These are phyloP conservation scores for Eulemur macaco DNA, from an alignment of 2,113 vertebrate species.

Conservation along the genomic window DNA sequence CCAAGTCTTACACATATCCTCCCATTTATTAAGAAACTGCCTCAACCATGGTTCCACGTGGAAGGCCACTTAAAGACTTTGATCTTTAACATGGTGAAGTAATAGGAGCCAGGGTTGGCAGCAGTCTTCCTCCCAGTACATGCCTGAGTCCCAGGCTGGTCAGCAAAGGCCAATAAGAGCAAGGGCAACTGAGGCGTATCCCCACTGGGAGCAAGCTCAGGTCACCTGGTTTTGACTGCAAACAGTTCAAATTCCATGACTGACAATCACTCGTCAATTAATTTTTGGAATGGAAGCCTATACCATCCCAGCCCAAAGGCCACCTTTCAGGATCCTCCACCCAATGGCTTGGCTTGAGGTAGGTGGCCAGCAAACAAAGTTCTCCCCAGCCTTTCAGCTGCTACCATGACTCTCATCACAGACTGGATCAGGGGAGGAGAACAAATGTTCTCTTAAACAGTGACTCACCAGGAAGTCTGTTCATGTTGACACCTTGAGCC, in stretches of 20 bases:
- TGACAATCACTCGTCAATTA: slow-evolving; percentile 26
- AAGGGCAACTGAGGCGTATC: slow-evolving; percentile 58
- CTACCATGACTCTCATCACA: slow-evolving; percentile 33
- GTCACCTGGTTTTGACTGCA: slow-evolving; percentile 49
- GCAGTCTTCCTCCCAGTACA: background rate
- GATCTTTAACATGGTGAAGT: slow-evolving; percentile 53
- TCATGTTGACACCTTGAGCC: slow-evolving; percentile 99
- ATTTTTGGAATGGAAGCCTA: slow-evolving; percentile 40
- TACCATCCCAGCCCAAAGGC: background rate
- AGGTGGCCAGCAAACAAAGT: slow-evolving; percentile 15
- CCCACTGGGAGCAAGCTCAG: slow-evolving; percentile 32
- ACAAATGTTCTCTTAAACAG: slow-evolving; percentile 65
- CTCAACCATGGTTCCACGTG: background rate
- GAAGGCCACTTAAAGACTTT: slow-evolving; percentile 57
- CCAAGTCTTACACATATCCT: background rate
- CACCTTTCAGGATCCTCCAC: slow-evolving; percentile 29
- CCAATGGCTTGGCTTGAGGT: background rate
- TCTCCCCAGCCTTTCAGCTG: background rate
- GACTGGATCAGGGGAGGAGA: slow-evolving; percentile 29
- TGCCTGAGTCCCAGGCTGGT: background rate
- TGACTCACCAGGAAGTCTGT: slow-evolving; percentile 98
- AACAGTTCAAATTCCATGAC: slow-evolving; percentile 61
- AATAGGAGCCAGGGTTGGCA: slow-evolving; percentile 41
- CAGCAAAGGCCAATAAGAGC: slow-evolving; percentile 48
- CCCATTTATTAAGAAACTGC: slow-evolving; percentile 19